phyloP scores from a whole-genome alignment of 2,113 vertebrate species.

The Camelus dromedarius region DNA sequence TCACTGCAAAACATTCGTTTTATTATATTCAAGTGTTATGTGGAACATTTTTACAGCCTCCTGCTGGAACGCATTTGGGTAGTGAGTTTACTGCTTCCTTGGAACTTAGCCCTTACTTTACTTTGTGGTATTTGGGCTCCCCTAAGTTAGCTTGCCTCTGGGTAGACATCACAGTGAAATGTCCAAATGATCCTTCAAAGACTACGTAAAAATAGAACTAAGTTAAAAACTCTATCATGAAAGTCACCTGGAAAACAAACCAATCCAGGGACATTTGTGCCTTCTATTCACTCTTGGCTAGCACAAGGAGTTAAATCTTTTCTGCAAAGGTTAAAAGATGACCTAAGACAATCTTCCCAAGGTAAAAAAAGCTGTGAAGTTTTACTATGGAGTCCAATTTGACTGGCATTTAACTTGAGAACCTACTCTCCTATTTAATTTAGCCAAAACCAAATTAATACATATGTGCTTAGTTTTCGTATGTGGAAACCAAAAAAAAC shows the following conservation, averaged over 20 bases:
- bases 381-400: neutral
- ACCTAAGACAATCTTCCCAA: neutral
- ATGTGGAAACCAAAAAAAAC: too few relatives aligned
- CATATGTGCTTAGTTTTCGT: neutral
- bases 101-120: neutral
- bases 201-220: slow-evolving; percentile 23
- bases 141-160: neutral
- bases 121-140: neutral
- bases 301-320: neutral
- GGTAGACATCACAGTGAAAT: neutral
- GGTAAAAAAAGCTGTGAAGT: neutral
- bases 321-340: neutral
- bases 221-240: neutral
- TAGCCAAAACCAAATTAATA: neutral
- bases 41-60: slow-evolving; percentile 18
- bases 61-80: neutral
- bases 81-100: neutral
- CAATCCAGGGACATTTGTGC: neutral
- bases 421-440: neutral
- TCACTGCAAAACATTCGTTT: slow-evolving; percentile 42
- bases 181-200: neutral
- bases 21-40: neutral
- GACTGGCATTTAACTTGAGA: neutral
- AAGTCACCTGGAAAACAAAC: neutral
- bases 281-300: neutral